Evolutionary conservation across 2,113 vertebrate species (phyloP).

Genomic region (Atlantisia rogersi): DNA sequence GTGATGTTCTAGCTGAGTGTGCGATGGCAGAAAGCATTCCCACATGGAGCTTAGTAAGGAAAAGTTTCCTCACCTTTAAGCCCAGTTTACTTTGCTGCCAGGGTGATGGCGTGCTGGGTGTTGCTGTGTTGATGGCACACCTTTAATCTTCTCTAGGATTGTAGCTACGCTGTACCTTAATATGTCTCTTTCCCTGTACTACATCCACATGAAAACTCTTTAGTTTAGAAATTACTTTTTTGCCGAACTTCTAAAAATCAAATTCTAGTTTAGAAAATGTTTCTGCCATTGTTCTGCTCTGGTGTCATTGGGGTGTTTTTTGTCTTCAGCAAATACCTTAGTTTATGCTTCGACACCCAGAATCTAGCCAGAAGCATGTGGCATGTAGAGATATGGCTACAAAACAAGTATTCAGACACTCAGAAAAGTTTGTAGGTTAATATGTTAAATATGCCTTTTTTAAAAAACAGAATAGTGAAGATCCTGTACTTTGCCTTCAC

Average conservation of each 20-base stretch:
- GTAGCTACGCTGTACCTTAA: not conserved
- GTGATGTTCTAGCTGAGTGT: not conserved
- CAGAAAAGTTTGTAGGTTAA: not conserved
- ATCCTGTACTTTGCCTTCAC: not conserved
- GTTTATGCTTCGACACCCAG: not conserved
- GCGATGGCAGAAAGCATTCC: not conserved
- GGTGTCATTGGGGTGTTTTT: not conserved
- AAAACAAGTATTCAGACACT: not conserved
- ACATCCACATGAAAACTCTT: not conserved
- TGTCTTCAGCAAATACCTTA: not conserved
- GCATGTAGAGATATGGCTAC: not conserved
- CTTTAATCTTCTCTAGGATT: not conserved
- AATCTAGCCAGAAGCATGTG: not conserved
- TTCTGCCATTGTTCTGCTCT: not conserved
- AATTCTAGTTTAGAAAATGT: not conserved
- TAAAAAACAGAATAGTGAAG: not conserved
- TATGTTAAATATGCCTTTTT: not conserved
- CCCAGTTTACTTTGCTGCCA: not conserved
- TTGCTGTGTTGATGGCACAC: not conserved
- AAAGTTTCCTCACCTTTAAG: not conserved
- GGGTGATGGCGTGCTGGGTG: not conserved
- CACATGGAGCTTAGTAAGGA: fast-evolving
- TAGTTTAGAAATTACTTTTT: not conserved
- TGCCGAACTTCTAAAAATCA: not conserved
- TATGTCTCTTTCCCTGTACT: not conserved